Conservation (phyloP, 1,140 invertebrate species). For the Danaus plexippus region DNA sequence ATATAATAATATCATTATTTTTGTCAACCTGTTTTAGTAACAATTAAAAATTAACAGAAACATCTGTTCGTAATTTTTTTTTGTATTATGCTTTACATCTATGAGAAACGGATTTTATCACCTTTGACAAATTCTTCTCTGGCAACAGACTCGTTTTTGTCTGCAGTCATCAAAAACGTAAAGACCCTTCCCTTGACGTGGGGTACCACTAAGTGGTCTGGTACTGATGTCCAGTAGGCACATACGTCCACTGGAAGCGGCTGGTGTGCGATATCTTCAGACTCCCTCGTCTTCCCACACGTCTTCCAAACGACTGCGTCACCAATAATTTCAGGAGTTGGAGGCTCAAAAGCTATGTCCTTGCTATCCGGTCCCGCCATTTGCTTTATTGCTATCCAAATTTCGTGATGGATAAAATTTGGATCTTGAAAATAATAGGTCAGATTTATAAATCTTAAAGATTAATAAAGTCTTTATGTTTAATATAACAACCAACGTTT, state of each 20-base stretch:
- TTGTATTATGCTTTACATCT: no score
- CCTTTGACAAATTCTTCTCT: conserved; percentile 69
- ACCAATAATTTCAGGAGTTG: conserved; percentile 46
- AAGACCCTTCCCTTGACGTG: conserved; percentile 57
- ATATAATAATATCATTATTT: no score
- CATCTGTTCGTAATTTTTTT: no score
- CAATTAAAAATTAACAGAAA: no score
- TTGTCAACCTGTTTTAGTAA: no score
- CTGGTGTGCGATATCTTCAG: conserved; percentile 64
- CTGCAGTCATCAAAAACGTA: conserved; percentile 69
- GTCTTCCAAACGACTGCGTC: conserved; percentile 49
- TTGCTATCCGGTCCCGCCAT: conserved; percentile 54
- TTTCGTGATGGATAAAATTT: conserved; percentile 54
- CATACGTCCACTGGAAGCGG: conserved; percentile 52
- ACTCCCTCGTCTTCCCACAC: conserved; percentile 58
- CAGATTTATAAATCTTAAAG: no score
- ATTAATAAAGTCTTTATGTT: no score
- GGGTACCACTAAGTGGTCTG: conserved; percentile 62
- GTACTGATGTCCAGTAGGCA: conserved; percentile 67
- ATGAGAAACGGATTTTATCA: conserved; percentile 15
- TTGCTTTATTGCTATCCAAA: conserved; percentile 61
- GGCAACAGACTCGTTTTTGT: conserved; percentile 65
- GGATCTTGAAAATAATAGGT: conserved; percentile 40
- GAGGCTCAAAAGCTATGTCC: conserved; percentile 52
- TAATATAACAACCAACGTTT: no score